These are phyloP conservation scores for Eurytoma adleriae DNA, from an alignment of 2,888 invertebrate genomes.

Conservation along the genomic window DNA sequence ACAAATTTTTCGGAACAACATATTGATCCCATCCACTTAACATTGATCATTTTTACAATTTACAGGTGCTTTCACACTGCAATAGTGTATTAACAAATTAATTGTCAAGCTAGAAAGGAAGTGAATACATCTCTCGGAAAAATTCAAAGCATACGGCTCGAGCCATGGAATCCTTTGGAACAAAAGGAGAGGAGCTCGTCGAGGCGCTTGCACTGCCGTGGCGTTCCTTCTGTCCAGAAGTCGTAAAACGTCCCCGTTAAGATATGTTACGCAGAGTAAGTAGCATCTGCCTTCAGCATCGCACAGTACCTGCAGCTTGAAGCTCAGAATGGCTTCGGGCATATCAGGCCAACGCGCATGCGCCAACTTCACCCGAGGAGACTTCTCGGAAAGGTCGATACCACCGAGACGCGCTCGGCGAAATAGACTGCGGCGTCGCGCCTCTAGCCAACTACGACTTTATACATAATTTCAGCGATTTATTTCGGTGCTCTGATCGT, in stretches of 20 bases:
- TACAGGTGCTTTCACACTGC: too few relatives aligned
- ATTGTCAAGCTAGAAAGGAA: too few relatives aligned
- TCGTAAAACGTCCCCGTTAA: too few relatives aligned
- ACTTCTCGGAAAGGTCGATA: constrained; percentile 51
- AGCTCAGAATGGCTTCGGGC: constrained; percentile 6
- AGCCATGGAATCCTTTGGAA: too few relatives aligned
- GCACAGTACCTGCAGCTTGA: constrained; percentile 16
- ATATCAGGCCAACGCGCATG: constrained; percentile 9
- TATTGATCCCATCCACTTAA: too few relatives aligned
- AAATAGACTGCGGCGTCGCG: constrained; percentile 4
- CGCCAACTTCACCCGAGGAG: constrained; percentile 38
- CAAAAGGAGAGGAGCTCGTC: neutral
- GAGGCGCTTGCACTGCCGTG: neutral
- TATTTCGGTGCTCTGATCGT: too few relatives aligned
- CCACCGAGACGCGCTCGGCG: constrained; percentile 33
- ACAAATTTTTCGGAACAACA: too few relatives aligned
- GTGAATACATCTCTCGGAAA: too few relatives aligned
- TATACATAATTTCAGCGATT: constrained; percentile 19
- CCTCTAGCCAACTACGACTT: constrained; percentile 7
- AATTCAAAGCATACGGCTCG: too few relatives aligned
- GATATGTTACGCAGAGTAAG: neutral
- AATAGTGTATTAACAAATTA: too few relatives aligned
- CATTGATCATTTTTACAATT: too few relatives aligned
- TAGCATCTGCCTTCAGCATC: constrained; percentile 23
- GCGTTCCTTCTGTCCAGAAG: too few relatives aligned